Base-by-base conservation (phyloP, 2,113 vertebrate species). In the Rhynchomys soricoides region DNA sequence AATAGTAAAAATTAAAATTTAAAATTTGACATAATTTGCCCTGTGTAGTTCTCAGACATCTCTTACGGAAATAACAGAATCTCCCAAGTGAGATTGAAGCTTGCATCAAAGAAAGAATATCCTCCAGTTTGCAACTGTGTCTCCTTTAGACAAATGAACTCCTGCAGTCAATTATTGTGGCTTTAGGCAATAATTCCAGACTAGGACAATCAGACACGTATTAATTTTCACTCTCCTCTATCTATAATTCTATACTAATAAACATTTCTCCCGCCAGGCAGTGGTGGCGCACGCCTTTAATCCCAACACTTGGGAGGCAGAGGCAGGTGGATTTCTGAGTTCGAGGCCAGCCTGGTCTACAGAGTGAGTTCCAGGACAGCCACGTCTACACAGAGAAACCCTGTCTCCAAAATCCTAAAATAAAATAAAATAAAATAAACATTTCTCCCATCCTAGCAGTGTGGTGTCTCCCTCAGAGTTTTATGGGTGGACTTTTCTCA, bases 111-210 rank as follows among this genome's bases (percentile, higher is more conserved):
- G 71, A 96, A 91, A 90, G 55, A 2, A 17, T 22, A 37, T 89
- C 3, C 34, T 90, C 73, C 93, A 73, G 62, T 87, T 70, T 64
- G 88, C 88, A 95, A 95, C 87, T 94, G 83, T 81, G 83, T 94
- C 37, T 48, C 87, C 96, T 97, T 97, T 97, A 98, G 95, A 98
- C 95, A 98, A 98, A 98, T 97, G 95, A 95, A 97, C 90, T 91
- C 70, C 59, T 93, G 85, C 78, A 98, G 98, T 98, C 98, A 98
- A 98, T 98, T 97, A 86, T 96, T 98, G 97, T 98, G 97, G 97
- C 98, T 98, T 97, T 90, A 98, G 98, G 98, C 98, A 98, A 98
- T 94, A 97, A 79, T 91, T 97, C 96, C 92, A 97, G 95, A 92
- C 97, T 97, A 94, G 37, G 88, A 96, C 96, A 98, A 98, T 97